phyloP scores from a whole-genome alignment of 2,113 vertebrate species.

The Colossoma macropomum region DNA sequence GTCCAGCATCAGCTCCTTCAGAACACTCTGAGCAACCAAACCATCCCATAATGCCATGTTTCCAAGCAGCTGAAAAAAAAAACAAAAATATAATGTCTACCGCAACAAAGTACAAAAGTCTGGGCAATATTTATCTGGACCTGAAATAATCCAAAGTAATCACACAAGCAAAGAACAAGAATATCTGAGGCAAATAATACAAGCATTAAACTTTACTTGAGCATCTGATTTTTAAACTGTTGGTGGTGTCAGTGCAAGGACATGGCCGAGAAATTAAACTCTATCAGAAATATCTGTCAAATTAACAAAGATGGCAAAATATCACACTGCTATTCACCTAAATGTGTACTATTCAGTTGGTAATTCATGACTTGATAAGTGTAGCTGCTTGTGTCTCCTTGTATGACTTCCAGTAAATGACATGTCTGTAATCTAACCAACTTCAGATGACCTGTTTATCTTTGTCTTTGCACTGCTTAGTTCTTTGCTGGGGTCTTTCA shows the following conservation, averaged over 20 bases:
- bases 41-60: slow-evolving; percentile 87
- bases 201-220: too few relatives aligned
- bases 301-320: background rate
- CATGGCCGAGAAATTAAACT: too few relatives aligned
- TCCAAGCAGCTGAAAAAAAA: slow-evolving; percentile 79
- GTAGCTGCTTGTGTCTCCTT: too few relatives aligned
- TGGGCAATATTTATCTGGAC: background rate
- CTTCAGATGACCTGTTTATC: background rate
- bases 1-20: slow-evolving; percentile 85
- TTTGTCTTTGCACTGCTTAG: background rate
- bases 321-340: background rate
- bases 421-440: background rate
- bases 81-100: slow-evolving; percentile 2
- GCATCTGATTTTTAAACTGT: too few relatives aligned
- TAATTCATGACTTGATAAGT: background rate
- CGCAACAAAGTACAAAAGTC: background rate
- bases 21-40: slow-evolving; percentile 77
- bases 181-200: too few relatives aligned
- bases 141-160: too few relatives aligned
- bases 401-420: background rate
- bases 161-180: too few relatives aligned
- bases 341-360: background rate
- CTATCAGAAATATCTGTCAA: too few relatives aligned
- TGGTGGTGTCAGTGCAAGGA: too few relatives aligned
- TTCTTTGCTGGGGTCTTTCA: background rate